phyloP scores from a whole-genome alignment of 2,888 invertebrate genomes.

The Tenthredo livida region DNA sequence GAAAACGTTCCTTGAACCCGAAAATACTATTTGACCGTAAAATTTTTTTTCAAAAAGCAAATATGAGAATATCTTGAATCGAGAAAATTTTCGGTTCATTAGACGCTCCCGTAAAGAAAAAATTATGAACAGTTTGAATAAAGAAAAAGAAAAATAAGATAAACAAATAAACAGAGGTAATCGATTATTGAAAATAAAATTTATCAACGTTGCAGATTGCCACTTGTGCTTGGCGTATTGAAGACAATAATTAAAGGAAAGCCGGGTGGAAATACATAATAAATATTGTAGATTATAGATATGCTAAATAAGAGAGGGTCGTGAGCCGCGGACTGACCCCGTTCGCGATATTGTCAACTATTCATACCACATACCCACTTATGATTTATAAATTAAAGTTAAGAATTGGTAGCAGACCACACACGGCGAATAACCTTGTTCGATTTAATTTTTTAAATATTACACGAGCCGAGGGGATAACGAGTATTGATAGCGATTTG shows the following conservation, averaged over 20 bases:
- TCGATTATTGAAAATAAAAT: background rate
- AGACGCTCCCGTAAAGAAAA: background rate
- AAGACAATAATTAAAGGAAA: slow-evolving; percentile 16
- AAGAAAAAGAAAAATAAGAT: background rate
- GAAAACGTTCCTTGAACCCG: background rate
- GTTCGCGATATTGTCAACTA: background rate
- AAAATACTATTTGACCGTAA: background rate
- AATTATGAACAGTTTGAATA: background rate
- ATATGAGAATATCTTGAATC: background rate
- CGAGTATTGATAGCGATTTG: background rate
- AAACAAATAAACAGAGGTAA: background rate
- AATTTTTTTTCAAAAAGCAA: background rate
- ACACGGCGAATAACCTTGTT: background rate
- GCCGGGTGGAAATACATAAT: background rate
- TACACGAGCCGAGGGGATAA: background rate
- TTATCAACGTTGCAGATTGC: background rate
- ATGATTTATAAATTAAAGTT: slow-evolving; percentile 46
- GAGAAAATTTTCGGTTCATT: background rate
- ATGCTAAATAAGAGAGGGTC: background rate
- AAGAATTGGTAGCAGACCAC: background rate
- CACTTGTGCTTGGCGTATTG: background rate
- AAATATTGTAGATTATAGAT: too few species aligned
- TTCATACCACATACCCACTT: slow-evolving; percentile 8
- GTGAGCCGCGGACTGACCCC: slow-evolving; percentile 1
- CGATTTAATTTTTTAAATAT: background rate